phyloP scores from a whole-genome alignment of 1,140 invertebrate species.

The Pseudachorutes palmiensis region DNA sequence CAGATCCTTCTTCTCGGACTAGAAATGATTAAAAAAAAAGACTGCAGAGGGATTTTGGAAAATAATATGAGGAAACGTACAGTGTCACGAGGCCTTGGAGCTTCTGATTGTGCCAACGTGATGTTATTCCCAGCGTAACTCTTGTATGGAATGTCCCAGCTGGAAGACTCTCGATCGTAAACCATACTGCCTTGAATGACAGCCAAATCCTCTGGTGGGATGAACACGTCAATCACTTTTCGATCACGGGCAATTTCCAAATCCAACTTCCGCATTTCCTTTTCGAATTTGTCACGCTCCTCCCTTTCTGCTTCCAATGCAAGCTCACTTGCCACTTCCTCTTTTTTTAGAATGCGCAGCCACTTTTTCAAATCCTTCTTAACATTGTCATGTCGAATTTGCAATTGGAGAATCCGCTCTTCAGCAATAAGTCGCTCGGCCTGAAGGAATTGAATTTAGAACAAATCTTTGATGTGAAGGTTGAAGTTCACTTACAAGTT shows the following conservation, averaged over 20 bases:
- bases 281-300: background rate
- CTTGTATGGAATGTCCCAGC: background rate
- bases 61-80: too few species aligned
- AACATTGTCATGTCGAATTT: background rate
- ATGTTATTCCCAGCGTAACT: background rate
- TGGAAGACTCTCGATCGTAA: background rate
- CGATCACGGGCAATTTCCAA: background rate
- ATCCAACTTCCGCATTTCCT: background rate
- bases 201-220: background rate
- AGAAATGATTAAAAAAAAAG: background rate
- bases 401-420: background rate
- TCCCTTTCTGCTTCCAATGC: background rate
- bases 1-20: background rate
- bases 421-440: background rate
- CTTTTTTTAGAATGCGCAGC: background rate
- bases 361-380: background rate
- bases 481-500: constrained; percentile 50
- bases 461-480: background rate
- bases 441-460: background rate
- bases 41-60: background rate
- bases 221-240: background rate
- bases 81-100: too few species aligned
- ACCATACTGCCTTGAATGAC: background rate
- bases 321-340: background rate
- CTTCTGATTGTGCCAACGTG: too few species aligned